Percentiles rank a stretch among this genome's conserved stretches.
phyloP scores from a whole-genome alignment of 2,797 vertebrate genomes.

The Acanthopagrus latus region DNA sequence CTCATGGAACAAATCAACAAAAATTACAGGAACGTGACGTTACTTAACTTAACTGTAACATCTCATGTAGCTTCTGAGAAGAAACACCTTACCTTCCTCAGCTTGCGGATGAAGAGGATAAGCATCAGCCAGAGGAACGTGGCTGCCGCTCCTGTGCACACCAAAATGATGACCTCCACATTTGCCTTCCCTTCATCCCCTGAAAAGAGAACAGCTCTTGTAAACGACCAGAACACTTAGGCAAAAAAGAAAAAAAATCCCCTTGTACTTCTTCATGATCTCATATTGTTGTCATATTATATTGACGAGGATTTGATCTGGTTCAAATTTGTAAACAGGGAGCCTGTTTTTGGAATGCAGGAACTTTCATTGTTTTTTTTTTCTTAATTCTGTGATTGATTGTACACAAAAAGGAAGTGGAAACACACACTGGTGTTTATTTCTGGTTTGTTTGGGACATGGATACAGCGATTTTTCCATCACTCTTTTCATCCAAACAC shows the following conservation, averaged over 20 bases:
- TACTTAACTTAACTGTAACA: slow-evolving; percentile 5
- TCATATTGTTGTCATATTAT: slow-evolving; percentile 25
- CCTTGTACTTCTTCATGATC: slow-evolving; percentile 20
- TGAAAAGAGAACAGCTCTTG: slow-evolving; percentile 70
- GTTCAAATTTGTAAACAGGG: slow-evolving; percentile 35
- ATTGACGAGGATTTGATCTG: slow-evolving; percentile 25
- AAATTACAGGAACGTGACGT: slow-evolving; percentile 7
- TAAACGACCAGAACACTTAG: slow-evolving; percentile 23
- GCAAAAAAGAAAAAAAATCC: slow-evolving; percentile 3
- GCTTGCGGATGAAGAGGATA: slow-evolving; percentile 94
- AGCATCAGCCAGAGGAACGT: slow-evolving; percentile 97
- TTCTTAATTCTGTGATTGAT: slow-evolving; percentile 41
- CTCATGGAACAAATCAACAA: background rate
- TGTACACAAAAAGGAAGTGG: slow-evolving; percentile 56
- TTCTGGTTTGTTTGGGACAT: slow-evolving; percentile 57
- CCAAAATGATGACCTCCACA: slow-evolving; percentile 94
- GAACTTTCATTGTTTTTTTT: slow-evolving; percentile 39
- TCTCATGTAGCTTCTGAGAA: slow-evolving; percentile 13
- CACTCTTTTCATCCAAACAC: slow-evolving; percentile 50
- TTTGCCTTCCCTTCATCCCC: slow-evolving; percentile 91
- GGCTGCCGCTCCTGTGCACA: slow-evolving; percentile 92
- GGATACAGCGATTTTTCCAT: slow-evolving; percentile 50
- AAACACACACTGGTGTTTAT: slow-evolving; percentile 60
- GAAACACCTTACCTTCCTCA: slow-evolving; percentile 88
- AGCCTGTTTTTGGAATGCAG: background rate